Base-by-base conservation (phyloP, 1,140 invertebrate genomes). In the Muscidifurax raptorellus region DNA sequence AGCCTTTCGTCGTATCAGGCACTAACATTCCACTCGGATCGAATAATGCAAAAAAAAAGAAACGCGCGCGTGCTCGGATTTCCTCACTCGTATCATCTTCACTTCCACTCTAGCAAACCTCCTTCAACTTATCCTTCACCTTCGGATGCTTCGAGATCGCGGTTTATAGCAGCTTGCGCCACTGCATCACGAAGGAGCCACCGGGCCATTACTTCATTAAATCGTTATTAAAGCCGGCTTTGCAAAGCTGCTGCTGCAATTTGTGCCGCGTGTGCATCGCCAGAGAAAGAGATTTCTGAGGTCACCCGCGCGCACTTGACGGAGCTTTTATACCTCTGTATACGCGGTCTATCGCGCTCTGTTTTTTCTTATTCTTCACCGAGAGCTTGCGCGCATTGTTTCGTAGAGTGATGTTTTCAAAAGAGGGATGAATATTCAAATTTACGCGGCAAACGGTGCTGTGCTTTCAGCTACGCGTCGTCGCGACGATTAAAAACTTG, bases 121-220 rank as follows among this genome's bases (percentile, higher is more conserved):
- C 12, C 71, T 28, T 25, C n/a, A 40, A 64, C 75, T 71, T 72
- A 74, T 74, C 84, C 72, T 87, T 85, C 83, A 85, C 84, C 81
- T 82, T 85, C 84, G 72, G 59, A 59, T 27, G 81, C 67, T 72
- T 80, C 76, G 72, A 84, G 82, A 81, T 64, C 28, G 44, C 12
- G 47, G 1, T 12, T 47, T 52, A 59, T 52, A 44, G 18, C 1
- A n/a, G 36, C 27, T 9, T 18, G 27, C 12, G 18, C 0, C 9
- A 18, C 27, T 10, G 13, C 22, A n/a, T n/a, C n/a, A 66, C 25
- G 32, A 80, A 80, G 30, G 72, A 44, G 47, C 6, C 47, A n/a
- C 27, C 69, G 77, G 76, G 82, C 87, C 86, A 91, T 91, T 90
- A 91, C 84, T 89, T 89, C 86, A 89, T 90, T 90, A 90, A 87